Evolutionary conservation across 2,888 invertebrate species (phyloP), one percentile per base, ranked within the genome.

Genomic region (Xanthia togata): DNA sequence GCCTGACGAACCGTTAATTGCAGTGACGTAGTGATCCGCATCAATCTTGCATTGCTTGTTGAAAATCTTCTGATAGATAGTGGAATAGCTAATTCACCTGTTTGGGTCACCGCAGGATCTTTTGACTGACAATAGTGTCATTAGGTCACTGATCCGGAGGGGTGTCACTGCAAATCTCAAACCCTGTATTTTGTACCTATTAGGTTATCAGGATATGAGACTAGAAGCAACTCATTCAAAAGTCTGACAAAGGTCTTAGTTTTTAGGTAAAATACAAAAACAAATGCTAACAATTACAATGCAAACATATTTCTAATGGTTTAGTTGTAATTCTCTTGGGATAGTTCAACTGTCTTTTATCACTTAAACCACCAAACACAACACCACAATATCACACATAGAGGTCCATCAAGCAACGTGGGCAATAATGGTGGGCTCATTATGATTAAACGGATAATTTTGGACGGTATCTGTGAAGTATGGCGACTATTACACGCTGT

Each of bases 361-460:
- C 17, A 77, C 81, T 81, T 86, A 57, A 55, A 63, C 88, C 74
- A 73, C 65, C 26, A 6, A 41, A 73, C 62, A 79, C 65, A 72
- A 81, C 77, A 81, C 82, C 71, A 84, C 77, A 68, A 65, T 86
- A 83, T 84, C 91, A 88, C 91, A 89, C 89, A 92, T 92, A 91
- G 69, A 90, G 86, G 84, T 88, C 89, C 89, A 87, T 86, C 86
- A 84, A 60, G 71, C 76, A 79, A 84, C 89, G 88, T 89, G 90
- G 91, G 92, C 90, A 85, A 90, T 93, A 93, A 91, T 89, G 81
- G 89, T 73, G 76, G 87, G 82, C 90, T 92, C 88, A 91, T 93
- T 93, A 92, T 92, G 93, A 93, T 92, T 93, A 93, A 93, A 84
- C 90, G 92, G 91, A 92, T 91, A 91, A 93, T 93, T 94, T 93